Evolutionary conservation across 2,113 vertebrate species (phyloP).

Genomic region (Noturus placidus): DNA sequence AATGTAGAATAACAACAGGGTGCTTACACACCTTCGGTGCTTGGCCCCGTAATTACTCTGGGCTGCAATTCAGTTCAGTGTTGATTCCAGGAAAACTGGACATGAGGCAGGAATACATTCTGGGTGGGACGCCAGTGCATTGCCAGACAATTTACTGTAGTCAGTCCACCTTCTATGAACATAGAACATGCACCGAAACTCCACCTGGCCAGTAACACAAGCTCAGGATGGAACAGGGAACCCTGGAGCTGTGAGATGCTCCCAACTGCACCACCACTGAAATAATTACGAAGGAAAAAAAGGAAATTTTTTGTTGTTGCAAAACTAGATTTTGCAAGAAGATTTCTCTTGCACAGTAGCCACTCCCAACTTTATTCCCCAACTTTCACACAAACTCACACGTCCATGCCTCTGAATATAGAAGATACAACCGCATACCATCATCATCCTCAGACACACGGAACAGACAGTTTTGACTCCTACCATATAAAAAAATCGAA

Average conservation of each 20-base stretch:
- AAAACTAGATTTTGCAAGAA: neutral
- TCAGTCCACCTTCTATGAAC: neutral
- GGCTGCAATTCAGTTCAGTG: neutral
- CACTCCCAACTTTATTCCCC: neutral
- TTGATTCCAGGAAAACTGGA: neutral
- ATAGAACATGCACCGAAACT: neutral
- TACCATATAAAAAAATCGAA: neutral
- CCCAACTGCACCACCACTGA: neutral
- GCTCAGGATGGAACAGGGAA: neutral
- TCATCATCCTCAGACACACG: conserved; percentile 5
- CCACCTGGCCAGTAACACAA: neutral
- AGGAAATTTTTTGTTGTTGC: neutral
- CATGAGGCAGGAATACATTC: neutral
- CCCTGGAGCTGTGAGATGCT: neutral
- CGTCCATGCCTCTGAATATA: neutral
- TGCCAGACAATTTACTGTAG: neutral
- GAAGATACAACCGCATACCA: neutral
- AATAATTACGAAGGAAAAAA: neutral
- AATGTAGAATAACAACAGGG: too few relatives aligned
- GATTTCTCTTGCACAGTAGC: neutral
- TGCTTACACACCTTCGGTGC: too few relatives aligned
- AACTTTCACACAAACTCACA: neutral
- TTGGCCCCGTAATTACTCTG: neutral
- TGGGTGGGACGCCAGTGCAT: neutral
- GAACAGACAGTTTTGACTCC: neutral